These are phyloP conservation scores for Myiotriccus ornatus DNA, from an alignment of 2,797 vertebrate species.

Conservation along the genomic window DNA sequence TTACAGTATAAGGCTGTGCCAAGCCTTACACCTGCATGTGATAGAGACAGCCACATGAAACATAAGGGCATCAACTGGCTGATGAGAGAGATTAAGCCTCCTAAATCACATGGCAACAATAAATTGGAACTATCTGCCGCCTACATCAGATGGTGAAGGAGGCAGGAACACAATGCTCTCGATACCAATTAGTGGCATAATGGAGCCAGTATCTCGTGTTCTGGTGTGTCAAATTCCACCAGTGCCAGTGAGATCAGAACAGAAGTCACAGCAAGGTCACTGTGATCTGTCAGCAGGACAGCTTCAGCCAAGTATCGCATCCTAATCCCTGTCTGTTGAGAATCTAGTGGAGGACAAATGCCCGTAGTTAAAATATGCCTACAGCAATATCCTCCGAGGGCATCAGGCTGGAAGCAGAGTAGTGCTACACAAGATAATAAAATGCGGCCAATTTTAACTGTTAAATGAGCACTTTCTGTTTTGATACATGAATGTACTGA, in stretches of 20 bases:
- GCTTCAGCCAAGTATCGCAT: slow-evolving; percentile 31
- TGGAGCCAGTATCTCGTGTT: slow-evolving; percentile 53
- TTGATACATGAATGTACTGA: neutral
- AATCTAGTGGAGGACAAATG: neutral
- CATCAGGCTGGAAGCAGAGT: neutral
- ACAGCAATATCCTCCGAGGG: slow-evolving; percentile 1
- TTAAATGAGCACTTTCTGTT: neutral
- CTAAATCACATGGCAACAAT: slow-evolving; percentile 43
- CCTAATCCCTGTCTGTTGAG: slow-evolving; percentile 19
- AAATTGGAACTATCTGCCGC: slow-evolving; percentile 48
- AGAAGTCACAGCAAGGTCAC: slow-evolving; percentile 62
- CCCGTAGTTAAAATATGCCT: neutral
- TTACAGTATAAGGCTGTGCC: neutral
- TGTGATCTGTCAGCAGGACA: neutral
- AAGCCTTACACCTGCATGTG: neutral
- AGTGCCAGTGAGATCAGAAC: slow-evolving; percentile 57
- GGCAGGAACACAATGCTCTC: slow-evolving; percentile 60
- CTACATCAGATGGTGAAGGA: slow-evolving; percentile 43
- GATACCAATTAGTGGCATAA: slow-evolving; percentile 55
- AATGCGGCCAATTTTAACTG: neutral
- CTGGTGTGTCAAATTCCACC: slow-evolving; percentile 59
- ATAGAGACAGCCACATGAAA: neutral
- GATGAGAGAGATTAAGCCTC: slow-evolving; percentile 50
- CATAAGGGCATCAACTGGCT: slow-evolving; percentile 23
- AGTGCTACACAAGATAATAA: neutral